Conservation (phyloP, 1,140 invertebrate genomes). For the Paraescarpia echinospica region DNA sequence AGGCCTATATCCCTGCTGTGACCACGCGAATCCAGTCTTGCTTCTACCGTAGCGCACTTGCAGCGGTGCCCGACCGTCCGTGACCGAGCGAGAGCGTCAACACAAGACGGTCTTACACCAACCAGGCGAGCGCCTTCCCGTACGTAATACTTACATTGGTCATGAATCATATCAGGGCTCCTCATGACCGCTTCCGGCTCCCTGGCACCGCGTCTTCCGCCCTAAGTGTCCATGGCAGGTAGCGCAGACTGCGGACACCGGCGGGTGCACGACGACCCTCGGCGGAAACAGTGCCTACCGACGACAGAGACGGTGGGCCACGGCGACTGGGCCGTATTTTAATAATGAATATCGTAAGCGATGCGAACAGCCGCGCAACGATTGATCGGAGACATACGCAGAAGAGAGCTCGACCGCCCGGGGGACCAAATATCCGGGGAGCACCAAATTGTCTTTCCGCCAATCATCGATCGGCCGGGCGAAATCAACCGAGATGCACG, state of each 20-base stretch:
- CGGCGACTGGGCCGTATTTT: background rate
- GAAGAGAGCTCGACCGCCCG: background rate
- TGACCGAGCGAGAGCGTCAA: background rate
- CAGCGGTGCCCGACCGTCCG: no score
- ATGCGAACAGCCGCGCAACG: background rate
- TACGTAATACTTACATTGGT: background rate
- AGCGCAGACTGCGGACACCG: no score
- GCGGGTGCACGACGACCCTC: no score
- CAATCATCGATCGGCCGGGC: background rate
- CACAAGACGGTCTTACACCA: background rate
- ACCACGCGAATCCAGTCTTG: background rate
- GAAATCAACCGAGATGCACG: background rate
- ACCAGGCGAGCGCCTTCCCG: background rate
- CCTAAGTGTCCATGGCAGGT: background rate
- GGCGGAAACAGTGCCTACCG: no score
- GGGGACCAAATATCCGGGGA: background rate
- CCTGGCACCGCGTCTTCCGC: background rate
- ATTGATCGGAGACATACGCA: background rate
- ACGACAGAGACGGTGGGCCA: background rate
- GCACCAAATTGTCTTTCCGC: background rate
- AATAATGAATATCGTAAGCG: constrained; percentile 6
- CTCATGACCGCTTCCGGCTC: background rate
- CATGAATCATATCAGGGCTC: background rate
- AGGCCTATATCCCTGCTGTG: background rate
- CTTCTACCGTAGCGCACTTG: background rate